phyloP scores from a whole-genome alignment of 1,140 invertebrate species.

The Bombus waltoni region DNA sequence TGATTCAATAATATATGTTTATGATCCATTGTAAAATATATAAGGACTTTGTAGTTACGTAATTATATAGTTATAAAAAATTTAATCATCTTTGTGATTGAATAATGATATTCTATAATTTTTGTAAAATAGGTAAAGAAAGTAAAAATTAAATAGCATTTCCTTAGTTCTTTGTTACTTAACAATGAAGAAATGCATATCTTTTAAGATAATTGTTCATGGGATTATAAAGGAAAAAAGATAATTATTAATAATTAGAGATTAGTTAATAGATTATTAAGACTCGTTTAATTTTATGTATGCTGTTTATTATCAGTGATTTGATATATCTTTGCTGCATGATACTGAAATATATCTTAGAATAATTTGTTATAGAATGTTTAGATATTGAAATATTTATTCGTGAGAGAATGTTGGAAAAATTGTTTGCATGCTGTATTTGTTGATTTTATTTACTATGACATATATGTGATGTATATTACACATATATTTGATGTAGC shows the following conservation, averaged over 20 bases:
- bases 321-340: constrained; percentile 63
- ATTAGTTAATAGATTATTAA: constrained; percentile 63
- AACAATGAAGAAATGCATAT: constrained; percentile 70
- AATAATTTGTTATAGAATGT: constrained; percentile 33
- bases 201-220: constrained; percentile 63
- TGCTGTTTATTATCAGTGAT: constrained; percentile 46
- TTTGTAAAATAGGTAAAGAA: constrained; percentile 42
- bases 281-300: constrained; percentile 44
- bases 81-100: constrained; percentile 59
- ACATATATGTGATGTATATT: background rate
- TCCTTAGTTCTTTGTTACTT: constrained; percentile 58
- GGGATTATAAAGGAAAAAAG: constrained; percentile 55
- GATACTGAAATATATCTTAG: constrained; percentile 57
- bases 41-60: constrained; percentile 38
- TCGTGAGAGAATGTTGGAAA: constrained; percentile 20
- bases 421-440: constrained; percentile 28
- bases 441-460: constrained; percentile 35
- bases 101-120: constrained; percentile 56
- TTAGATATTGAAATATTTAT: constrained; percentile 42
- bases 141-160: constrained; percentile 34
- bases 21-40: constrained; percentile 57
- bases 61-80: constrained; percentile 50
- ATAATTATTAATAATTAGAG: constrained; percentile 64
- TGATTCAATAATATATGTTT: constrained; percentile 54
- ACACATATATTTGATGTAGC: constrained; percentile 10